phyloP scores from a whole-genome alignment of 2,113 vertebrate species.

The Paracanthobrama guichenoti region DNA sequence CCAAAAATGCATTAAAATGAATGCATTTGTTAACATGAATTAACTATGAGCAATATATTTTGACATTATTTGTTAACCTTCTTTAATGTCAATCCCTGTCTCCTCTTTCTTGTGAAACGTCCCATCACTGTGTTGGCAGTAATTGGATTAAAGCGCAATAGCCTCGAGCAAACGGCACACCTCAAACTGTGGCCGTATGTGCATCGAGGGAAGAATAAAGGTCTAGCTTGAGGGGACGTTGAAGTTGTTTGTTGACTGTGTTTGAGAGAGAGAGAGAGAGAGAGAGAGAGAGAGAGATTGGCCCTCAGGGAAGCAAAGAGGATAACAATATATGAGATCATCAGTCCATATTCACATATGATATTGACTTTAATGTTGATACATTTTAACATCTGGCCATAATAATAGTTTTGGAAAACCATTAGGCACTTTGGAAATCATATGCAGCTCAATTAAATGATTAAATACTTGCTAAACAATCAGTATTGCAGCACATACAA shows the following conservation, averaged over 20 bases:
- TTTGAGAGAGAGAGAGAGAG: not conserved
- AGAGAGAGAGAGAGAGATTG: not conserved
- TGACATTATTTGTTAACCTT: too few species aligned
- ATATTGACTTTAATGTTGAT: not conserved
- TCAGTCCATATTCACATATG: not conserved
- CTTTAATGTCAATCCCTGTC: not conserved
- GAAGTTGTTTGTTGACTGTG: not conserved
- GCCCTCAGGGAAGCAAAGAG: not conserved
- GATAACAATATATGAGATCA: not conserved
- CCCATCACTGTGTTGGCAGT: not conserved
- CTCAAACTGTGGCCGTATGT: not conserved
- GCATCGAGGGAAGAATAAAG: not conserved
- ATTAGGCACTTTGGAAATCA: not conserved
- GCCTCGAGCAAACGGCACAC: conserved; percentile 47
- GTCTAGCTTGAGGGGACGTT: not conserved
- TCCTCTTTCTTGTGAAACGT: not conserved
- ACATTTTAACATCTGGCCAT: not conserved
- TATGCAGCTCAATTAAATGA: not conserved
- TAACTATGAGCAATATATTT: too few species aligned
- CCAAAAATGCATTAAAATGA: too few species aligned
- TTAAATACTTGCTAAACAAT: not conserved
- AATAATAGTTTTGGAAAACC: not conserved
- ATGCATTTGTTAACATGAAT: too few species aligned
- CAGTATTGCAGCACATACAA: not conserved
- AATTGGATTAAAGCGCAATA: conserved; percentile 56